Evolutionary conservation across 2,113 vertebrate genomes (phyloP), one percentile per base, ranked within the genome.

Genomic region (Sphyrna mokarran): DNA sequence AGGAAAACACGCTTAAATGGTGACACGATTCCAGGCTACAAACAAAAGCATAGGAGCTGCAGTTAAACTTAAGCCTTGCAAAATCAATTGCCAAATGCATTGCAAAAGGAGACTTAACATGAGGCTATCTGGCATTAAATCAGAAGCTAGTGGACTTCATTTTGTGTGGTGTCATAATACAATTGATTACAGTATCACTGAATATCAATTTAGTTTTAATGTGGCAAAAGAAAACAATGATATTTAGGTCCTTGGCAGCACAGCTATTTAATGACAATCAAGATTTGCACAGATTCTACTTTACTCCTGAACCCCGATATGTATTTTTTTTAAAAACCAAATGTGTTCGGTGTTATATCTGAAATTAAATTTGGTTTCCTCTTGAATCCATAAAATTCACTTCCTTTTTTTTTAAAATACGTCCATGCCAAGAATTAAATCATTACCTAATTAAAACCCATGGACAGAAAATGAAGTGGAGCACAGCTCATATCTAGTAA

Each of bases 1-100:
- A 99, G 98, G 97, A 99, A 99, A 96, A 99, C 99, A 26, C 99
- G 98, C 97, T 99, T 99, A 97, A 99, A 99, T 9, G 99, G 99
- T 96, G 99, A 99, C 97, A 99, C 98, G 87, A 99, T 98, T 96
- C 99, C 99, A 96, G 98, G 98, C 99, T 99, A 97, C 9, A 8
- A 96, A 96, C 91, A 96, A 95, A 96, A 95, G 96, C 1, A 87
- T 20, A 96, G 96, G 96, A 58, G 0, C 3, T 0, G 14, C 16
- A 13, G 40, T 20, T 48, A 3, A 1, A 23, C 23, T 11, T 0
- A 0, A 4, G 3, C 16, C 68, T 70, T 40, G 23, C 3, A 33
- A 95, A 94, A 72, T 29, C 29, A 69, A 69, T 63, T 40, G 13
- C 20, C 10, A 72, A 90, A 72, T 26, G 8, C 58, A 63, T 33